phyloP scores from a whole-genome alignment of 2,797 vertebrate genomes.

The Anguilla obscura region DNA sequence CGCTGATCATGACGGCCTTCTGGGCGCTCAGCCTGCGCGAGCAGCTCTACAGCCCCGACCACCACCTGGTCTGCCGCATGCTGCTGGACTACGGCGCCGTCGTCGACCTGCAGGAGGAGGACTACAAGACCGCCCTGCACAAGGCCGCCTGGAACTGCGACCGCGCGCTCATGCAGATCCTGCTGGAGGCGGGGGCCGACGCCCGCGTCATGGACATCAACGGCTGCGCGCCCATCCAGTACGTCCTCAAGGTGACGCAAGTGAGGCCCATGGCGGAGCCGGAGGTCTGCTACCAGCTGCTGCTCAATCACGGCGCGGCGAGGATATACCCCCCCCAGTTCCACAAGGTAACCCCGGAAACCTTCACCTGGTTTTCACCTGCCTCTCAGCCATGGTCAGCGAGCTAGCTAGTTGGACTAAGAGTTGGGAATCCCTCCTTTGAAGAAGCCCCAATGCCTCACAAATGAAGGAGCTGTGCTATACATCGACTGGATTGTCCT shows the following conservation, averaged over 20 bases:
- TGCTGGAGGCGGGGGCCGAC: conserved; percentile 86
- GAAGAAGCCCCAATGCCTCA: not conserved
- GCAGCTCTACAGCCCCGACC: conserved; percentile 82
- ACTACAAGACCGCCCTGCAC: conserved; percentile 89
- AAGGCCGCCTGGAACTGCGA: conserved; percentile 98
- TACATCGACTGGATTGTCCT: not conserved
- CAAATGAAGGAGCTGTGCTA: not conserved
- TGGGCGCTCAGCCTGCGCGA: conserved; percentile 86
- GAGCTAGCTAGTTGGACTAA: not conserved
- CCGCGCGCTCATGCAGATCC: conserved; percentile 84
- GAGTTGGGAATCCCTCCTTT: not conserved
- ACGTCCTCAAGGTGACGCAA: conserved; percentile 85
- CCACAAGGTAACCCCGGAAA: conserved; percentile 80
- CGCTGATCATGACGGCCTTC: conserved; percentile 82
- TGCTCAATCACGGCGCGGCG: conserved; percentile 86
- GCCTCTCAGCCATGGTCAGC: not conserved
- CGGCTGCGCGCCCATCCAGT: conserved; percentile 88
- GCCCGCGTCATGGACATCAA: conserved; percentile 89
- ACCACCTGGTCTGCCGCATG: conserved; percentile 86
- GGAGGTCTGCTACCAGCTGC: conserved; percentile 87
- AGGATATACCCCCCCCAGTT: conserved; percentile 92
- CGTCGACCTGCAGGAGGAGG: conserved; percentile 82
- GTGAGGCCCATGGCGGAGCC: conserved; percentile 79
- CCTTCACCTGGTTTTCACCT: not conserved
- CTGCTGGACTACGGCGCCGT: conserved; percentile 86